Base-by-base conservation (phyloP, 2,888 invertebrate species). In the Pachydiplax longipennis region DNA sequence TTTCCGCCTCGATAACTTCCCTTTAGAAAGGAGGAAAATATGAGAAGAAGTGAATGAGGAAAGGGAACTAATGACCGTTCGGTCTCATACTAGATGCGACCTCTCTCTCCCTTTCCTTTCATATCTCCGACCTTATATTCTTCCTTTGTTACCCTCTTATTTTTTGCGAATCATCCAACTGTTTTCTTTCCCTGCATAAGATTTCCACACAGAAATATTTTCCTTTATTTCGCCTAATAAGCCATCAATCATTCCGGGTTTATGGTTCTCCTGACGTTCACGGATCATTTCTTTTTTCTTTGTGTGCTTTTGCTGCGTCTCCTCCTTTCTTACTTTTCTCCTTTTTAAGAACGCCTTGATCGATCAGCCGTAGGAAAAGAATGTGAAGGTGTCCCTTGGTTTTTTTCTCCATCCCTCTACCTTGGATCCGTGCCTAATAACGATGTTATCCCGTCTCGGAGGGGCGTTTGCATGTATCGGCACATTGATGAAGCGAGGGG, bases 161-260 rank as follows among this genome's bases (percentile, higher is more conserved):
- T 73, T 31, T 73, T 25, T 25, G 25, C 25, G 31, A 31, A 73
- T 73, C 25, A 73, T 73, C 73, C 73, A 53, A 53, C 53, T 31
- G 25, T 31, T 73, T 73, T 73, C 73, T 73, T 73, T 25, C 73
- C 73, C 73, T 31, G 73, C 73, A 73, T 73, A 73, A 73, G 73
- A 73, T 73, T 73, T 73, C 73, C 73, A 73, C 73, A 73, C 13
- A 31, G 73, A 73, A 73, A 73, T 73, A 31, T 73, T 73, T 73
- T 65, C 12, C 61, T 61, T 37, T 87, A 37, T n/a, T 87, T 61
- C 37, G 18, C 61, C n/a, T 82, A 82, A 44, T 48, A 48, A 44
- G 82, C 82, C 48, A 82, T 82, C 82, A 82, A 82, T 82, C 82
- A 82, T 82, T 82, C n/a, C 82, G 12, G 25, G 44, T 82, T 82